phyloP scores from a whole-genome alignment of 1,140 invertebrate genomes.

The Ditylenchus dipsaci region DNA sequence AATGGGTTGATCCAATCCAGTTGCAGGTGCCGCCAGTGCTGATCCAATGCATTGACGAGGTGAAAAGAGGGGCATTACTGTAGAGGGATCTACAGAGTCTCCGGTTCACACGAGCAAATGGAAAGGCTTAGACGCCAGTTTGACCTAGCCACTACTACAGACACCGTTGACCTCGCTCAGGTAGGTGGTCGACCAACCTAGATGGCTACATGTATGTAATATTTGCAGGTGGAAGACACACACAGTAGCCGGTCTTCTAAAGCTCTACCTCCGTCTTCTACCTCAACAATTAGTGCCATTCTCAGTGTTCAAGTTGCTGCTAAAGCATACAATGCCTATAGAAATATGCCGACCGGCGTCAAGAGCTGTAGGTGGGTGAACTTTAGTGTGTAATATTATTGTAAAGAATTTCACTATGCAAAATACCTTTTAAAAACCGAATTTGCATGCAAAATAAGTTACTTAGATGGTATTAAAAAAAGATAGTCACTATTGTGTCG shows the following conservation, averaged over 20 bases:
- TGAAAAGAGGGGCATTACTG: constrained; percentile 71
- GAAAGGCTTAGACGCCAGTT: constrained; percentile 33
- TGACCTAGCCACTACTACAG: too few species aligned
- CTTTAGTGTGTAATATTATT: constrained; percentile 14
- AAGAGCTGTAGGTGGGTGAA: constrained; percentile 68
- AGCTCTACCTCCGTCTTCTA: constrained; percentile 76
- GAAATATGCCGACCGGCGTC: constrained; percentile 65
- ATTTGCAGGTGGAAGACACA: constrained; percentile 49
- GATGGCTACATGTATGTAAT: neutral
- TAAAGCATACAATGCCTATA: constrained; percentile 49
- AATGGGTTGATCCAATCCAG: too few species aligned
- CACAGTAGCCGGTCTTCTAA: constrained; percentile 69
- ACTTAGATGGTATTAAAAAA: constrained; percentile 52
- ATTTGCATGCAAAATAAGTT: too few species aligned
- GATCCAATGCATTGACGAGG: constrained; percentile 77
- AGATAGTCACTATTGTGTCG: neutral
- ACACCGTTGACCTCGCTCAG: too few species aligned
- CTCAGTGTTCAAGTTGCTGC: constrained; percentile 65
- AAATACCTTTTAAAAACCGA: constrained; percentile 76
- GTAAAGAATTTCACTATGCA: constrained; percentile 58
- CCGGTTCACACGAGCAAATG: constrained; percentile 64
- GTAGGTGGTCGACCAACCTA: too few species aligned
- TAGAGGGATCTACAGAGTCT: constrained; percentile 73
- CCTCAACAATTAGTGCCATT: constrained; percentile 82
- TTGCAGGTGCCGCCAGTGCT: constrained; percentile 73